A percentile compares a stretch with the other conserved stretches of the same genome.
Conservation (phyloP, 2,888 invertebrate genomes). For the Tenthredo livida region DNA sequence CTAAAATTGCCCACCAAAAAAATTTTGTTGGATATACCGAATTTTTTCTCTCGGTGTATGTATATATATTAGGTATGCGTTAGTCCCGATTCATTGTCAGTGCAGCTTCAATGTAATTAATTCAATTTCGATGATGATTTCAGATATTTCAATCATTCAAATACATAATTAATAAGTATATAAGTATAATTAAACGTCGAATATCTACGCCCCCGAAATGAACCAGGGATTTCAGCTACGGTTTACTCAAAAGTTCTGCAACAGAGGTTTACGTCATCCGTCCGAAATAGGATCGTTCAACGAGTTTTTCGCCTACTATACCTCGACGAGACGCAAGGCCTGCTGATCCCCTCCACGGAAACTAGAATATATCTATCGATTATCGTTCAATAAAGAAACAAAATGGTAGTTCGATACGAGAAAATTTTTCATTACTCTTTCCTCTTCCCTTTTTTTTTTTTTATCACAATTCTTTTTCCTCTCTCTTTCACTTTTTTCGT, state of each 20-base stretch:
- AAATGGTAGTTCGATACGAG: not conserved
- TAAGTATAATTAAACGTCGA: not conserved
- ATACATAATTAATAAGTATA: not conserved
- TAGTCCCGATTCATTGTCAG: not conserved
- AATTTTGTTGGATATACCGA: too few relatives aligned
- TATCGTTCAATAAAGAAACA: not conserved
- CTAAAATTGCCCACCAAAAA: too few relatives aligned
- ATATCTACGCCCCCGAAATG: constrained; percentile 18
- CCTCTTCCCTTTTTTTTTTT: not conserved
- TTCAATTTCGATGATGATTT: not conserved
- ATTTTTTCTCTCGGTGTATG: too few relatives aligned
- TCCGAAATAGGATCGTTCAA: constrained; percentile 47
- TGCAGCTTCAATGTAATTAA: not conserved
- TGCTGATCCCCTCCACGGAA: not conserved
- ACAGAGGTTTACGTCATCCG: constrained; percentile 26
- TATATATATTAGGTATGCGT: not conserved
- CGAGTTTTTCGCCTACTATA: constrained; percentile 31
- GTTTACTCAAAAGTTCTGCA: constrained; percentile 23
- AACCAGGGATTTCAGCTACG: not conserved
- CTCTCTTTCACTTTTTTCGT: not conserved
- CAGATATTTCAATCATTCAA: not conserved
- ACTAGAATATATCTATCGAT: not conserved
- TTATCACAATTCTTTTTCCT: not conserved
- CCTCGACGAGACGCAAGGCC: not conserved
- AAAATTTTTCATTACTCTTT: not conserved